Evolutionary conservation across 2,888 invertebrate genomes (phyloP), one percentile per base, ranked within the genome.

Genomic region (Hypsopygia costalis): DNA sequence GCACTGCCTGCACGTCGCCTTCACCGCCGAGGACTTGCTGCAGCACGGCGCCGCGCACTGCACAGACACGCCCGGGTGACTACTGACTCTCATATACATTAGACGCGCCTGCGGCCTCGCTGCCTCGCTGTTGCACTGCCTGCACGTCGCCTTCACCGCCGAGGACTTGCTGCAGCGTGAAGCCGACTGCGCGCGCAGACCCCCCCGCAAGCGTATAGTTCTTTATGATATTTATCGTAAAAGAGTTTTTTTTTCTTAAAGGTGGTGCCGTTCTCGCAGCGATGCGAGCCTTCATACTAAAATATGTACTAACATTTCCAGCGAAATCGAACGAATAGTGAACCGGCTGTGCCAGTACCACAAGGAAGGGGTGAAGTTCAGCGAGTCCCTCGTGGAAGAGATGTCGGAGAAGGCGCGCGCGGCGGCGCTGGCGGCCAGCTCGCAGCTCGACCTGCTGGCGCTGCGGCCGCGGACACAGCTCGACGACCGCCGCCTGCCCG

Each of bases 281-380:
- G n/a, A n/a, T n/a, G n/a, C n/a, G n/a, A n/a, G n/a, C n/a, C n/a
- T n/a, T n/a, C n/a, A n/a, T n/a, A n/a, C n/a, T n/a, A n/a, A n/a
- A n/a, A n/a, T n/a, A n/a, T n/a, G n/a, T n/a, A n/a, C n/a, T n/a
- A n/a, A n/a, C n/a, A n/a, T n/a, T n/a, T n/a, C n/a, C 63, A 87
- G 86, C 0, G 66, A 70, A 33, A 60, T 79, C 29, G 52, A 77
- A 34, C 58, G 46, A 0, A 39, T 85, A 5, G 69, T 76, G 21
- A 34, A 41, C 1, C 75, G 77, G 0, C 46, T 86, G 6, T 58
- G 57, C 0, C 63, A 71, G 11, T 80, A 74, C 67, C 69, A 76
- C 64, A 73, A 74, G 37, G 82, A 80, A 6, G 81, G 82, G 9
- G 55, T 69, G 10, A 59, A 63, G 32, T 57, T 81, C 40, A 51